phyloP scores from a whole-genome alignment of 1,140 invertebrate genomes.

The Amphibalanus amphitrite region DNA sequence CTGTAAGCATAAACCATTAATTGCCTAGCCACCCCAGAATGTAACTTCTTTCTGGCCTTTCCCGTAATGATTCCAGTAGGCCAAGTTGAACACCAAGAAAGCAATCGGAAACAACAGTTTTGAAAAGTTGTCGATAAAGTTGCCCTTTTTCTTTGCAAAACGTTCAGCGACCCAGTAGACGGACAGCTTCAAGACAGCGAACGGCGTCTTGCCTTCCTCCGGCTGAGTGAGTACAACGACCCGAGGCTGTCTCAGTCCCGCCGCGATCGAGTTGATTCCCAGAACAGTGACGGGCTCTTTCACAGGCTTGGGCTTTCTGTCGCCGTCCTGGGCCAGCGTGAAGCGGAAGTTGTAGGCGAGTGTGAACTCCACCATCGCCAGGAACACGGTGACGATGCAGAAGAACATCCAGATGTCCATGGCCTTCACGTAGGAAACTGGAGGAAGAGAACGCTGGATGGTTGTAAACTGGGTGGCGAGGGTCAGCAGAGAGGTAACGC shows the following conservation, averaged over 20 bases:
- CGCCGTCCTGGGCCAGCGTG: not conserved
- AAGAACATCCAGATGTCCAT: constrained; percentile 39
- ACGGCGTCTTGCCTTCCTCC: not conserved
- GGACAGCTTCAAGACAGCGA: not conserved
- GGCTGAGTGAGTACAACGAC: not conserved
- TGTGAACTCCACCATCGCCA: constrained; percentile 49
- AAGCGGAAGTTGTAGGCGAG: constrained; percentile 33
- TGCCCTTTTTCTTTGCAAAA: not conserved
- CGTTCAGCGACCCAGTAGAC: not conserved
- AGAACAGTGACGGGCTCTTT: not conserved
- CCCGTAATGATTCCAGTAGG: not conserved
- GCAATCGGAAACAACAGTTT: not conserved
- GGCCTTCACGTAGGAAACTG: constrained; percentile 35
- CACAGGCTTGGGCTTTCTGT: not conserved
- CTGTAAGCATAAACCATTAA: too few species aligned
- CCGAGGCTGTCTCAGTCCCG: not conserved
- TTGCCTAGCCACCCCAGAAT: too few species aligned
- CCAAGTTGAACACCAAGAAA: not conserved
- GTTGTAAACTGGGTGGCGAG: constrained; percentile 22
- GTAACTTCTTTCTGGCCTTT: too few species aligned
- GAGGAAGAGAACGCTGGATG: constrained; percentile 33
- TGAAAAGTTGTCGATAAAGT: not conserved
- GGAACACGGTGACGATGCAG: constrained; percentile 52
- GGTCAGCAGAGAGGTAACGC: constrained; percentile 17
- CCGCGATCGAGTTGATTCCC: not conserved